Evolutionary conservation across 2,888 invertebrate genomes (phyloP).

Genomic region (Drosophila kambysellisi): DNA sequence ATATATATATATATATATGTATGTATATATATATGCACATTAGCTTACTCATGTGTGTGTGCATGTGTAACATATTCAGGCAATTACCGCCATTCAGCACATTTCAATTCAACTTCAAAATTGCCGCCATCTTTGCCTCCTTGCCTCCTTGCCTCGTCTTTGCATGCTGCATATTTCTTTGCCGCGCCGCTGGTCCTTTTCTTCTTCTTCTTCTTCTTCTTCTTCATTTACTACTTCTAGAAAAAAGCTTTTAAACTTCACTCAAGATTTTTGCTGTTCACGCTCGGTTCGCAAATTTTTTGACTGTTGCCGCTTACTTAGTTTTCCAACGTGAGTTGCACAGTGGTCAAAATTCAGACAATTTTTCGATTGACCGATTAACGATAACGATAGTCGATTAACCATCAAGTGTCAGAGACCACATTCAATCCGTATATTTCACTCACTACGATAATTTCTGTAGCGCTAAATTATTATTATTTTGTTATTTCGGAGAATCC

Average conservation of each 20-base stretch:
- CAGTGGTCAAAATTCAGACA: slow-evolving; percentile 20
- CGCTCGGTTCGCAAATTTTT: slow-evolving; percentile 76
- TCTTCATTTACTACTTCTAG: slow-evolving; percentile 27
- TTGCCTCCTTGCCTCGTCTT: slow-evolving; percentile 5
- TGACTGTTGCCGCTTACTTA: slow-evolving; percentile 67
- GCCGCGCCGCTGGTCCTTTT: background rate
- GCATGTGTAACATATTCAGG: slow-evolving; percentile 78
- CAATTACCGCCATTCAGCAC: slow-evolving; percentile 79
- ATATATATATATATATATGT: background rate
- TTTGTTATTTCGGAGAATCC: background rate
- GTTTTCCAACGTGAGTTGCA: slow-evolving; percentile 28
- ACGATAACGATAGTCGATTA: background rate
- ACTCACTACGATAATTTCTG: background rate
- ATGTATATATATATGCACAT: slow-evolving; percentile 30
- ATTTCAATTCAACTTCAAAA: slow-evolving; percentile 80
- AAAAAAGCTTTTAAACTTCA: slow-evolving; percentile 79
- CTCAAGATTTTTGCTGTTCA: slow-evolving; percentile 79
- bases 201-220: background rate
- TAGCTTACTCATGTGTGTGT: slow-evolving; percentile 71
- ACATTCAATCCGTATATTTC: background rate
- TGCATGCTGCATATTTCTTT: slow-evolving; percentile 1
- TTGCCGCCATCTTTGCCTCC: slow-evolving; percentile 47
- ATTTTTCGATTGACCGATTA: background rate
- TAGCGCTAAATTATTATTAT: background rate
- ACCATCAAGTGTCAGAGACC: background rate